These are phyloP conservation scores for Mormyrus iriodes DNA, from an alignment of 2,113 vertebrate species.

Conservation along the genomic window DNA sequence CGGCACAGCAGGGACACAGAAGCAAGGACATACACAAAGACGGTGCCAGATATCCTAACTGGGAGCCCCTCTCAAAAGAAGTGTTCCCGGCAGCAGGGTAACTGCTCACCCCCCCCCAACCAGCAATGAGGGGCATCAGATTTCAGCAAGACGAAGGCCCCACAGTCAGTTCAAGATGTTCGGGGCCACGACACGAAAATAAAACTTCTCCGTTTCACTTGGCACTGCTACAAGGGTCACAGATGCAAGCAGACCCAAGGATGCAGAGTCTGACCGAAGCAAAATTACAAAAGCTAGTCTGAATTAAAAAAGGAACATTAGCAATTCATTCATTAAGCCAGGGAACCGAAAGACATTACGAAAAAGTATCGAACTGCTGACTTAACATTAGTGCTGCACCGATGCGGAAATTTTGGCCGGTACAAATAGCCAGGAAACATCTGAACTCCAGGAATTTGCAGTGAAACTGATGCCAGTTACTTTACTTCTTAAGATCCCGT, in stretches of 20 bases:
- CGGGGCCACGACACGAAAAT: not conserved
- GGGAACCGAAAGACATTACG: not conserved
- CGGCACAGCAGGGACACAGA: not conserved
- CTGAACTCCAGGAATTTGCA: not conserved
- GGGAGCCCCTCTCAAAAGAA: not conserved
- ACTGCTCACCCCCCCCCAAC: not conserved
- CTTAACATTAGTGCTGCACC: not conserved
- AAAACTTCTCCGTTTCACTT: conserved; percentile 16
- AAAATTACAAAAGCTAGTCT: not conserved
- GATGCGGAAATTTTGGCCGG: not conserved
- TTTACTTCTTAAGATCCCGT: not conserved
- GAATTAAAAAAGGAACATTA: not conserved
- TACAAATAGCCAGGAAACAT: not conserved
- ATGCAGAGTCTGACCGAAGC: not conserved
- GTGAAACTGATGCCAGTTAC: not conserved
- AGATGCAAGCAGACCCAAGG: not conserved
- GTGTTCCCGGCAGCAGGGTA: not conserved
- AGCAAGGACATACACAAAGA: not conserved
- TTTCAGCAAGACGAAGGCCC: not conserved
- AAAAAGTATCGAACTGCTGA: not conserved
- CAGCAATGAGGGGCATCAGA: not conserved
- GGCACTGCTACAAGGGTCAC: not conserved
- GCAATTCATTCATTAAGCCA: not conserved
- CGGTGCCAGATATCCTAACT: not conserved
- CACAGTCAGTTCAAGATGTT: not conserved